Percentiles rank a stretch among this genome's conserved stretches.
Conservation (phyloP, 2,888 invertebrate genomes). For the Melieria crassipennis region DNA sequence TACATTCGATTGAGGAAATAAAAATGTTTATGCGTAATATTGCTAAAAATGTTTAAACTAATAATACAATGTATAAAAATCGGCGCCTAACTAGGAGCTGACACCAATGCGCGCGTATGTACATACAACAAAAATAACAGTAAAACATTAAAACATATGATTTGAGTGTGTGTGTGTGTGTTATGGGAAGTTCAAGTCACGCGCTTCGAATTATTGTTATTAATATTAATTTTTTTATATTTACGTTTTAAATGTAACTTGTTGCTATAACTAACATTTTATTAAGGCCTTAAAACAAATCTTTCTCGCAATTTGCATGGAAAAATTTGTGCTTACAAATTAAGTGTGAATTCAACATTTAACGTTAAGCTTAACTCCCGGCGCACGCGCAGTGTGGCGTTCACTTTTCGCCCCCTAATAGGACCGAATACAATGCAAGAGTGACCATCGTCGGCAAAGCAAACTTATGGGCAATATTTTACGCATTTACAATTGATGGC, state of each 20-base stretch:
- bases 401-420: too few relatives aligned
- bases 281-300: slow-evolving; percentile 42
- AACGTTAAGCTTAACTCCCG: slow-evolving; percentile 9
- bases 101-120: too few relatives aligned
- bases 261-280: slow-evolving; percentile 42
- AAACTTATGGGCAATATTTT: too few relatives aligned
- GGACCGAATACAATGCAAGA: too few relatives aligned
- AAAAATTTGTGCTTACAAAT: slow-evolving; percentile 41
- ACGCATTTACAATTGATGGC: too few relatives aligned
- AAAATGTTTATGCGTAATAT: slow-evolving; percentile 3
- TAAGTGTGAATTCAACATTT: slow-evolving; percentile 25
- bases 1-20: not conserved
- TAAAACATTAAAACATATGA: not conserved
- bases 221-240: slow-evolving; percentile 27
- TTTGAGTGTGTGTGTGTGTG: too few relatives aligned
- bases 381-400: too few relatives aligned
- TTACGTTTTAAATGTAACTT: slow-evolving; percentile 47
- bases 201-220: slow-evolving; percentile 19
- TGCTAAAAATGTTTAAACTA: not conserved
- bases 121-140: not conserved
- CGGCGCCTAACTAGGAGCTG: not conserved
- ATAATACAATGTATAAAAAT: not conserved
- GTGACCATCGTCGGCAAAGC: too few relatives aligned
- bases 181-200: too few relatives aligned
- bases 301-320: slow-evolving; percentile 21